Percentiles rank a stretch among this genome's conserved stretches.
phyloP scores from a whole-genome alignment of 2,888 invertebrate genomes.

The Branchellion lobata region DNA sequence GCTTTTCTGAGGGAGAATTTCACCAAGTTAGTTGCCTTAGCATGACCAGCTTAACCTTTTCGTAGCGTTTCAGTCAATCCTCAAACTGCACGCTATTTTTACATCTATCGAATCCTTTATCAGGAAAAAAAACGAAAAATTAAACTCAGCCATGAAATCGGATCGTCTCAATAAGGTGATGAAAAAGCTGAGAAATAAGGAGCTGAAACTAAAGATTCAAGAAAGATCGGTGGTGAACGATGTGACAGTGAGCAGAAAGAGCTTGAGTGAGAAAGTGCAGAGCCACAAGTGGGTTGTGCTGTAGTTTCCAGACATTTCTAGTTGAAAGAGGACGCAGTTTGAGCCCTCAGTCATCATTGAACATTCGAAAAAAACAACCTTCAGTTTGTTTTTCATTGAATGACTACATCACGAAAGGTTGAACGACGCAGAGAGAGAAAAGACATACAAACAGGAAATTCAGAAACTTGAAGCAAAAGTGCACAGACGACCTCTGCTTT shows the following conservation, averaged over 20 bases:
- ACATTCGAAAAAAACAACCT: too few species aligned
- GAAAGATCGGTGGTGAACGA: slow-evolving; percentile 1
- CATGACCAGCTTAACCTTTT: too few species aligned
- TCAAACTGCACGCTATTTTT: too few species aligned
- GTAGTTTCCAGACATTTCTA: too few species aligned
- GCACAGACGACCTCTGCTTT: neutral
- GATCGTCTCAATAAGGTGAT: neutral
- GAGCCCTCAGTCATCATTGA: too few species aligned
- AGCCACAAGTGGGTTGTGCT: neutral
- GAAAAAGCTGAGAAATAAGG: neutral
- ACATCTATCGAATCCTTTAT: too few species aligned
- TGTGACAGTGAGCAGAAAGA: neutral
- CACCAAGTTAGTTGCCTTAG: neutral
- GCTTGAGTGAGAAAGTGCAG: neutral
- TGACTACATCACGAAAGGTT: neutral
- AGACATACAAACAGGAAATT: neutral
- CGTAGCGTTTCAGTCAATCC: too few species aligned
- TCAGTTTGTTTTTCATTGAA: too few species aligned
- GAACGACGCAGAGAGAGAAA: neutral
- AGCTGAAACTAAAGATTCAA: neutral
- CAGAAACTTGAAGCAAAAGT: neutral
- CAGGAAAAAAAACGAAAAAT: neutral
- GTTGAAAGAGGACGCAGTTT: too few species aligned
- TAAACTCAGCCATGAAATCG: neutral
- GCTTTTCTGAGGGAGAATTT: neutral